Conservation (phyloP, 1,140 invertebrate species). For the Drosophila melanica region DNA sequence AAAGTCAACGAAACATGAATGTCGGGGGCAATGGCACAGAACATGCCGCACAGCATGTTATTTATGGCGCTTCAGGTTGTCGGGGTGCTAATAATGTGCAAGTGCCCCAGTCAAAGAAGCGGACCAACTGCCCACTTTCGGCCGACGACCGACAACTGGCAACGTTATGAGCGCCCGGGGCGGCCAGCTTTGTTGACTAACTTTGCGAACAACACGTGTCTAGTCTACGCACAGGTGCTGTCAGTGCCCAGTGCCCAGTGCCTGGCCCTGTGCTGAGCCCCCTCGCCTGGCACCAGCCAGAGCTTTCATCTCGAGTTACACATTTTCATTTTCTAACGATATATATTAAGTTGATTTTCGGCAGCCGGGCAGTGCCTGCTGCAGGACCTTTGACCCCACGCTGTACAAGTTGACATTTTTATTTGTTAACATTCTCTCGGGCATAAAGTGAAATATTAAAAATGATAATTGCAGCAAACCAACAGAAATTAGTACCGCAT, state of each 20-base stretch:
- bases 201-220: constrained; percentile 50
- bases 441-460: constrained; percentile 51
- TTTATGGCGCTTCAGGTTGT: constrained; percentile 74
- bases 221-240: constrained; percentile 63
- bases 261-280: constrained; percentile 1
- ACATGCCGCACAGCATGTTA: constrained; percentile 61
- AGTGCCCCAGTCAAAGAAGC: constrained; percentile 30
- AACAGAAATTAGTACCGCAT: constrained; percentile 56
- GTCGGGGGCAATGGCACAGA: constrained; percentile 17
- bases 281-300: background rate
- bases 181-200: constrained; percentile 75
- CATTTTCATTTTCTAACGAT: constrained; percentile 67
- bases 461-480: constrained; percentile 62
- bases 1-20: constrained; percentile 39
- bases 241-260: constrained; percentile 18
- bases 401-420: constrained; percentile 42
- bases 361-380: constrained; percentile 1
- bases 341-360: constrained; percentile 73
- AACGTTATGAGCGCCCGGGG: constrained; percentile 28
- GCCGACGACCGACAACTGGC: constrained; percentile 39
- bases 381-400: constrained; percentile 17
- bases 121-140: background rate
- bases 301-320: constrained; percentile 56
- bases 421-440: constrained; percentile 23
- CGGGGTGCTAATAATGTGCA: constrained; percentile 76